These are phyloP conservation scores for Semnornis frantzii DNA, from an alignment of 2,113 vertebrate genomes.

Conservation along the genomic window DNA sequence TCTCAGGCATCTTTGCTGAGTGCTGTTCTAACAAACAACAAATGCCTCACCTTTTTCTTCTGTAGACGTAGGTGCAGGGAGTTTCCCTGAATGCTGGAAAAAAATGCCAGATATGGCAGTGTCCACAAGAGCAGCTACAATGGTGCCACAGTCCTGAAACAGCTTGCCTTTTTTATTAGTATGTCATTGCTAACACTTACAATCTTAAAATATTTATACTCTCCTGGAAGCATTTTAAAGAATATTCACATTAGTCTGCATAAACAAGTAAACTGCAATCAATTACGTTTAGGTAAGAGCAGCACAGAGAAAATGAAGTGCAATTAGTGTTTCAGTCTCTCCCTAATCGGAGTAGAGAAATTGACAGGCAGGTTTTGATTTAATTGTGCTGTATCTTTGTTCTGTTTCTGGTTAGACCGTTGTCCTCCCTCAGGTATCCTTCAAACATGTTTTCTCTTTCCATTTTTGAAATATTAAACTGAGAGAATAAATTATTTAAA, in stretches of 20 bases:
- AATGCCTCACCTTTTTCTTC: background rate
- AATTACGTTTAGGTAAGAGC: background rate
- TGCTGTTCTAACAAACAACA: background rate
- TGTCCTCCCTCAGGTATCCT: background rate
- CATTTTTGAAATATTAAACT: background rate
- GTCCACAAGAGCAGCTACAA: background rate
- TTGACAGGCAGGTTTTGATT: background rate
- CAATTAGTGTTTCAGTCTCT: background rate
- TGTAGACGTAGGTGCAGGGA: background rate
- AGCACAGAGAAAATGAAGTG: background rate
- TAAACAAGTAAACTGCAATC: constrained; percentile 37
- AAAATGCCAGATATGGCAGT: background rate
- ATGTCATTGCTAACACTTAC: background rate
- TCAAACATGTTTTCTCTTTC: background rate
- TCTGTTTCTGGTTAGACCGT: background rate
- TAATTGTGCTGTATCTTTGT: background rate
- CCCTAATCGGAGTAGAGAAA: background rate
- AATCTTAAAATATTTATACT: background rate
- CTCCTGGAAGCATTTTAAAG: background rate
- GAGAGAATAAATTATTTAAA: constrained; percentile 35
- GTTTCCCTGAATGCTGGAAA: background rate
- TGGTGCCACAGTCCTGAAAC: background rate
- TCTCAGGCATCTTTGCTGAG: background rate
- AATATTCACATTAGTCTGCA: background rate
- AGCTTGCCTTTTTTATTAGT: background rate